phyloP scores from a whole-genome alignment of 2,888 invertebrate species.

The Heliconius aoede region DNA sequence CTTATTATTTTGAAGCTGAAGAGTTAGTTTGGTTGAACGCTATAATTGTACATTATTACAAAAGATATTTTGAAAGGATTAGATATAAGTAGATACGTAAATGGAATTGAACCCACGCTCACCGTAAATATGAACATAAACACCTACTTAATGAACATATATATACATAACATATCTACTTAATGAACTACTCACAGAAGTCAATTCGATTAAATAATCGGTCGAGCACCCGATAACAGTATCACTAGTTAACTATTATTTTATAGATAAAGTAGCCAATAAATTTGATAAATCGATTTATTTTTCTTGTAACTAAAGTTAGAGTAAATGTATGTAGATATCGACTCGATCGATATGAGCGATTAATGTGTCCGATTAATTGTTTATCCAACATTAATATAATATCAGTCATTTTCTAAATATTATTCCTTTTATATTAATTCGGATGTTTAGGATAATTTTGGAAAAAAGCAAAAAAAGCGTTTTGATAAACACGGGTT shows the following conservation, averaged over 20 bases:
- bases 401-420: neutral
- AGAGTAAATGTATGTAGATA: neutral
- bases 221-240: neutral
- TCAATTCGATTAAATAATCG: neutral
- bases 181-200: neutral
- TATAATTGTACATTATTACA: too few relatives aligned
- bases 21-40: too few relatives aligned
- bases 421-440: too few relatives aligned
- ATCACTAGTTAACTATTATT: neutral
- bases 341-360: neutral
- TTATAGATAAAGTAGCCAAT: slow-evolving; percentile 1
- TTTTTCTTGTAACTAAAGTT: neutral
- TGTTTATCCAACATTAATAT: neutral
- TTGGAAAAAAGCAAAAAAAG: too few relatives aligned
- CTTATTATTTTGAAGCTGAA: too few relatives aligned
- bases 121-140: too few relatives aligned
- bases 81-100: neutral
- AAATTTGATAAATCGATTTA: neutral
- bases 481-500: too few relatives aligned
- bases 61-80: too few relatives aligned
- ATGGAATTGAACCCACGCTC: neutral
- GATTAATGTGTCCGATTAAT: neutral
- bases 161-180: neutral
- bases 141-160: too few relatives aligned
- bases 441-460: too few relatives aligned